Evolutionary conservation across 1,140 invertebrate genomes (phyloP).

Genomic region (Portunus trituberculatus): DNA sequence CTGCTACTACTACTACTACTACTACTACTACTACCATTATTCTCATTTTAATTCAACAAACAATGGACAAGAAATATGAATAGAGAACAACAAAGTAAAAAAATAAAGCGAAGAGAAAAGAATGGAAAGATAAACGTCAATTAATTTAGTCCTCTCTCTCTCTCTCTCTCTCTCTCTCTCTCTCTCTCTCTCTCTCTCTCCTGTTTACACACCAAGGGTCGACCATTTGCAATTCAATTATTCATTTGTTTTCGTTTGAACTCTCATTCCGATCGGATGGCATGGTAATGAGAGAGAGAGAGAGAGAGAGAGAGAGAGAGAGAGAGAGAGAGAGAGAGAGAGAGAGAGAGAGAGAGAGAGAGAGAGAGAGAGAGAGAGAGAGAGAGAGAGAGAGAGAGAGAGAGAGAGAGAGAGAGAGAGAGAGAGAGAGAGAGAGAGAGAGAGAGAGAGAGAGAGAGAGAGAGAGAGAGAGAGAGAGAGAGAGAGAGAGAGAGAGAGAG

Average conservation of each 20-base stretch:
- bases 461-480: conserved; percentile 31
- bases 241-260: conserved; percentile 51
- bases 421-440: conserved; percentile 13
- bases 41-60: too few species aligned
- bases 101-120: too few species aligned
- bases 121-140: too few species aligned
- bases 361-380: too few species aligned
- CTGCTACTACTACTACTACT: too few species aligned
- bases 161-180: too few species aligned
- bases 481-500: conserved; percentile 26
- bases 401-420: conserved; percentile 22
- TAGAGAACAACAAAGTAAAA: too few species aligned
- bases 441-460: not conserved
- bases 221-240: conserved; percentile 53
- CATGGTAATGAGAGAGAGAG: conserved; percentile 38
- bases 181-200: too few species aligned
- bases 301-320: conserved; percentile 28
- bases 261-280: conserved; percentile 35
- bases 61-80: too few species aligned
- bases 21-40: too few species aligned
- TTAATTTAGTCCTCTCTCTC: too few species aligned
- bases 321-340: conserved; percentile 19
- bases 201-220: too few species aligned
- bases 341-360: not conserved
- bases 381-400: not conserved